Evolutionary conservation across 2,797 vertebrate species (phyloP).

Genomic region (Argya squamiceps): DNA sequence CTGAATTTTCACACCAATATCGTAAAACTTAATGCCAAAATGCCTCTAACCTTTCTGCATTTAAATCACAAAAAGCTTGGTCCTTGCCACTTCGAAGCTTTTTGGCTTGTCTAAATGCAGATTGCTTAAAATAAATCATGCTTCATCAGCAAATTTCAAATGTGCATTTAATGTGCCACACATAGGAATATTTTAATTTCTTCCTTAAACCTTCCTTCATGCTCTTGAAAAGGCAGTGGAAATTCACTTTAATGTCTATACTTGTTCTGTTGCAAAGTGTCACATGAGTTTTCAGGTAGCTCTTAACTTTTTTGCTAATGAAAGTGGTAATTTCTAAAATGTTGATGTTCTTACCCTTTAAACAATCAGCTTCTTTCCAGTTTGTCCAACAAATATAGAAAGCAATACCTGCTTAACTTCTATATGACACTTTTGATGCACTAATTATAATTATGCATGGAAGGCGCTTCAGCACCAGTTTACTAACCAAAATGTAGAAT

Average conservation of each 20-base stretch:
- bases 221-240: constrained; percentile 75
- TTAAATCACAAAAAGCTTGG: constrained; percentile 50
- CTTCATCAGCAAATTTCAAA: background rate
- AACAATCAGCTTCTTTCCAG: constrained; percentile 60
- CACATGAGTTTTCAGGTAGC: constrained; percentile 76
- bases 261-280: constrained; percentile 69
- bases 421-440: constrained; percentile 82
- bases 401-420: constrained; percentile 72
- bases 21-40: background rate
- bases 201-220: background rate
- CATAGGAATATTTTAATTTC: background rate
- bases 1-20: background rate
- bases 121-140: background rate
- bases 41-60: constrained; percentile 33
- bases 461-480: constrained; percentile 66
- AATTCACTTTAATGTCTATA: constrained; percentile 62
- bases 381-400: constrained; percentile 53
- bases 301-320: constrained; percentile 34
- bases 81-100: background rate
- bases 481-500: constrained; percentile 77
- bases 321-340: constrained; percentile 42
- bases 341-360: constrained; percentile 46
- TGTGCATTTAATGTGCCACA: background rate
- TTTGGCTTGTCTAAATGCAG: constrained; percentile 36
- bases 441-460: constrained; percentile 83